Evolutionary conservation across 2,113 vertebrate genomes (phyloP), one percentile per base, ranked within the genome.

Genomic region (Saguinus midas): DNA sequence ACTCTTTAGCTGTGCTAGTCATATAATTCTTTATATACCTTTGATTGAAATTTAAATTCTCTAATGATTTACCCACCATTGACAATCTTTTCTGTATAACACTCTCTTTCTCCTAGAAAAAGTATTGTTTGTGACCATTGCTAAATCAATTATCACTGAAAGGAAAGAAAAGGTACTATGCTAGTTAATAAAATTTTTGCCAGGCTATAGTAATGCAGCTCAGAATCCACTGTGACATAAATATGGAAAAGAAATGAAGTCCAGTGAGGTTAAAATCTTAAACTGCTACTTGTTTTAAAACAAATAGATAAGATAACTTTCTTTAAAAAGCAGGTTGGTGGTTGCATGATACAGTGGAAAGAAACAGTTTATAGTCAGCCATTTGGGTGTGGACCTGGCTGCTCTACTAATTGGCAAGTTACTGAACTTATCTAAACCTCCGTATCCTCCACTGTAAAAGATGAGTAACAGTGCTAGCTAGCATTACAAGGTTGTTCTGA

Each of bases 111-210:
- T 76, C 16, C n/a, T 72, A 55, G 76, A 52, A 50, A 89, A 81
- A 88, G 40, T 88, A 87, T 45, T 91, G 25, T 72, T 80, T 1
- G 0, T 92, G 58, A 18, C 27, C 20, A 61, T 64, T 85, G 25
- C 13, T 96, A 94, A 94, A 48, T 95, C 83, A 88, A 48, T 87
- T 82, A 61, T 93, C 66, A 90, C 87, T 87, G 73, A 96, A 96
- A 92, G 29, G 45, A 29, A 52, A 89, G 73, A 78, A 79, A 80
- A 91, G 68, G 3, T 94, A 75, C 43, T 90, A 32, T 14, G 70
- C 83, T 57, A 61, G 23, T 79, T 73, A 58, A 88, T 45, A 16
- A 86, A 29, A 78, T 50, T 20, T 14, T 87, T 50, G 20, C n/a
- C 48, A 93, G 40, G 8, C 17, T 72, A 89, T 89, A 81, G 70